Base-by-base conservation (phyloP, 23 tunicate genomes). In the Oikopleura dioica region DNA sequence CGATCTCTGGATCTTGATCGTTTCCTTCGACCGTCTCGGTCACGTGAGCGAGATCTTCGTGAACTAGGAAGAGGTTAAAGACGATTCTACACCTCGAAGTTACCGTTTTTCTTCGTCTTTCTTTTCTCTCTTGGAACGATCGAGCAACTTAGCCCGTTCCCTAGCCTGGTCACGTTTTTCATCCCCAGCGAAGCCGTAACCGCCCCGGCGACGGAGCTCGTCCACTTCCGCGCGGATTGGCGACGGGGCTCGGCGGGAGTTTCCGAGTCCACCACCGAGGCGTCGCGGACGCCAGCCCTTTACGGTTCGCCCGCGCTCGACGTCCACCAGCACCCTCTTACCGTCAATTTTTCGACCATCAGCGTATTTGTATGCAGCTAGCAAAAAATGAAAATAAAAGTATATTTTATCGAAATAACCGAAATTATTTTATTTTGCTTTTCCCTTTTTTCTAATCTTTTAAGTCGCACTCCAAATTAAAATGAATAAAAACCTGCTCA, bases 361-460 rank as follows among this genome's bases (percentile, higher is more conserved):
- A 2, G 86, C 99, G 79, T 84, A 86, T 75, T 94, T 94, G 83
- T 94, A 94, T 30, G 99, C 99, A 79, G 95, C 99, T 94, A 80
- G 58, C 38, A 1, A 1, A 1, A 35, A 1, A 35, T 34, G 35
- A 35, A 34, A n/a, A n/a, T n/a, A n/a, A n/a, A n/a, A n/a, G n/a
- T n/a, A n/a, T n/a, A n/a, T n/a, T n/a, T n/a, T n/a, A n/a, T n/a
- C n/a, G n/a, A n/a, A n/a, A n/a, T n/a, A n/a, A n/a, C n/a, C n/a
- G n/a, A n/a, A n/a, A n/a, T n/a, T n/a, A n/a, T n/a, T n/a, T n/a
- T n/a, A n/a, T n/a, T n/a, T n/a, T n/a, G n/a, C n/a, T n/a, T n/a
- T n/a, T n/a, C n/a, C n/a, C n/a, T n/a, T n/a, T n/a, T n/a, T n/a
- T n/a, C n/a, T n/a, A n/a, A n/a, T n/a, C n/a, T n/a, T n/a, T n/a